Evolutionary conservation across 2,113 vertebrate genomes (phyloP).

Genomic region (Boleophthalmus pectinirostris): DNA sequence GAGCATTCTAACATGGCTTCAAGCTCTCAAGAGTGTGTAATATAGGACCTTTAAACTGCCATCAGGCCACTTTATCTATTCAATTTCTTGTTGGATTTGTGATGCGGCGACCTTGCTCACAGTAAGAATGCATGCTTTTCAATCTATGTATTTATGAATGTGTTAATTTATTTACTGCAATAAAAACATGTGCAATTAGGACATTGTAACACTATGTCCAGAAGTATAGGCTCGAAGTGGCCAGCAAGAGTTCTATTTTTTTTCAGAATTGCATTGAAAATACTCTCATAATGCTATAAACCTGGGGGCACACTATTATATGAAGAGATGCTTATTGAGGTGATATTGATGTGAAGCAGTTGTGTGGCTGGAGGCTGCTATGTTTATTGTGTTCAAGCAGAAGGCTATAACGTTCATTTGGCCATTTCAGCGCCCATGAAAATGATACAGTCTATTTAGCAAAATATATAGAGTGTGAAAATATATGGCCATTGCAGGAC

Average conservation of each 20-base stretch:
- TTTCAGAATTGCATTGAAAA: not conserved
- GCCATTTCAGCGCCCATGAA: not conserved
- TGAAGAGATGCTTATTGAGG: slow-evolving; percentile 50
- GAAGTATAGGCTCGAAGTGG: not conserved
- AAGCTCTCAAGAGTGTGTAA: too few species aligned
- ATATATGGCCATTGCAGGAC: not conserved
- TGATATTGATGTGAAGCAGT: slow-evolving; percentile 57
- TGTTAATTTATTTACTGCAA: not conserved
- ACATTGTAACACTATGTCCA: not conserved
- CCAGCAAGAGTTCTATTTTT: not conserved
- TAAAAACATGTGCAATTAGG: not conserved
- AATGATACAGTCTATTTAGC: not conserved
- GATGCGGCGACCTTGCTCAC: too few species aligned
- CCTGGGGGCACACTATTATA: slow-evolving; percentile 34
- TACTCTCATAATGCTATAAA: slow-evolving; percentile 18
- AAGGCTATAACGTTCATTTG: not conserved
- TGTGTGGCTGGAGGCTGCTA: slow-evolving; percentile 36
- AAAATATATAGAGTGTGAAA: not conserved
- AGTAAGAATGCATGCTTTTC: not conserved
- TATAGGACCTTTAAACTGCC: too few species aligned
- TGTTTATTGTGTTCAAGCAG: slow-evolving; percentile 7
- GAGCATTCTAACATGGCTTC: too few species aligned
- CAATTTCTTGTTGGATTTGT: too few species aligned
- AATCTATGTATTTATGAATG: not conserved
- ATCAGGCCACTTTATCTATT: too few species aligned